Conservation (phyloP, 30 jellyfish, hydroid and myxozoan species). For the Cassiopea andromeda region DNA sequence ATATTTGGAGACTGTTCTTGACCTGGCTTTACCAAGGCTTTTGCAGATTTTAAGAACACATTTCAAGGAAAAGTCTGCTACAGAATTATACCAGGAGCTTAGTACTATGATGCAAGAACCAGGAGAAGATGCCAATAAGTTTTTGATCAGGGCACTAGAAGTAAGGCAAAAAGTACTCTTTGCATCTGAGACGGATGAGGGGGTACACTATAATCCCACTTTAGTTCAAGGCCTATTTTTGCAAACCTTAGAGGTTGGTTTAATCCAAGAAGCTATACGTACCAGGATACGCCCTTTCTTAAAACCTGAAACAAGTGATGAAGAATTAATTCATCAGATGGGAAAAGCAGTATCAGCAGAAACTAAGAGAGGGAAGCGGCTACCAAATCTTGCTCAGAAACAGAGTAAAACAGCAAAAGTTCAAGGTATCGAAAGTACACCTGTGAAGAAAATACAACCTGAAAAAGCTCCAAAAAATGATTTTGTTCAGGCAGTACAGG, state of each 20-base stretch:
- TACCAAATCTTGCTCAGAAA: background rate
- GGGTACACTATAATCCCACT: constrained; percentile 27
- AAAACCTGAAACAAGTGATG: constrained; percentile 14
- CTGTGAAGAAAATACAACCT: background rate
- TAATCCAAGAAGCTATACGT: constrained; percentile 19
- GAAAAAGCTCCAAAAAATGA: background rate
- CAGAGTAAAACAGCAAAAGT: constrained; percentile 11
- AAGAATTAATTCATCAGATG: constrained; percentile 24
- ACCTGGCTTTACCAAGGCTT: constrained; percentile 28
- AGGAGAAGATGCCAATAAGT: constrained; percentile 32
- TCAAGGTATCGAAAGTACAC: constrained; percentile 11
- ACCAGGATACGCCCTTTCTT: constrained; percentile 37
- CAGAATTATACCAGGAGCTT: constrained; percentile 50
- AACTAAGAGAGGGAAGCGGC: constrained; percentile 1
- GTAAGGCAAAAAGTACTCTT: constrained; percentile 52
- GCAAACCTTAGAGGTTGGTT: constrained; percentile 62
- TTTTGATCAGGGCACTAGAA: constrained; percentile 32
- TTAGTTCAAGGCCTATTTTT: constrained; percentile 56
- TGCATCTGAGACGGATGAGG: constrained; percentile 56
- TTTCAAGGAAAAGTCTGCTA: constrained; percentile 63
- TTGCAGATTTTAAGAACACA: constrained; percentile 52
- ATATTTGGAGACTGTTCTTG: constrained; percentile 45
- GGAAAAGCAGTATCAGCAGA: constrained; percentile 25
- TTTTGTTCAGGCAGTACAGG: background rate
- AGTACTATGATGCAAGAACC: constrained; percentile 38